Conservation (phyloP, 2,113 vertebrate species). For the Petromus typicus region DNA sequence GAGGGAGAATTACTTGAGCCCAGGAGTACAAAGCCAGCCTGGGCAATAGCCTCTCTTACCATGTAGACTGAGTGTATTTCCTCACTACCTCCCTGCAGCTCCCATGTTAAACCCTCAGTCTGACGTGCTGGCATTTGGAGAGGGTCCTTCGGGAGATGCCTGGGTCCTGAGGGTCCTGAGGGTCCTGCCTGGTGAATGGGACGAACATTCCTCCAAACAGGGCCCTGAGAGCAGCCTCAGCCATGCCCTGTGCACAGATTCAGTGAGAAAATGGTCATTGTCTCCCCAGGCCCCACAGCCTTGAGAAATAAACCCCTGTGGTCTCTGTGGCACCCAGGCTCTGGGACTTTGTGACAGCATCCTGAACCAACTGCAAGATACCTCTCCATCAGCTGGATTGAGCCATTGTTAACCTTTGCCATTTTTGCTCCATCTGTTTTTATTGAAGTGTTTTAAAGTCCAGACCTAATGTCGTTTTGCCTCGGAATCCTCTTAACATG, state of each 20-base stretch:
- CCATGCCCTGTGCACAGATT: neutral
- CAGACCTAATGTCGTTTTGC: constrained; percentile 32
- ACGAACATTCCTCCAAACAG: too few species aligned
- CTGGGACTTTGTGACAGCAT: neutral
- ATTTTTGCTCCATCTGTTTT: constrained; percentile 45
- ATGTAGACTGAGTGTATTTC: neutral
- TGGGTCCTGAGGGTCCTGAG: neutral
- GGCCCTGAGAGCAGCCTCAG: neutral
- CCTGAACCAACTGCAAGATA: neutral
- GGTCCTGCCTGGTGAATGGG: neutral
- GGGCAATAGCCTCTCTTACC: neutral
- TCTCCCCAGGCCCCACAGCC: neutral
- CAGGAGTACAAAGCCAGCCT: too few species aligned
- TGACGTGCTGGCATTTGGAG: neutral
- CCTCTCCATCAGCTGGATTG: constrained; percentile 2
- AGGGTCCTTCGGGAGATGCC: neutral
- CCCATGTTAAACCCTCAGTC: neutral
- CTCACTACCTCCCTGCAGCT: neutral
- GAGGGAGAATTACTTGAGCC: neutral
- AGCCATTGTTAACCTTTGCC: constrained; percentile 1
- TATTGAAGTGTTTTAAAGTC: constrained; percentile 55
- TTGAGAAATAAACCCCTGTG: neutral
- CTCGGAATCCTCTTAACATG: constrained; percentile 28
- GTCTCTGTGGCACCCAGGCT: neutral
- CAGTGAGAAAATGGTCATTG: neutral